Evolutionary conservation across 2,113 vertebrate species (phyloP), one percentile per base, ranked within the genome.

Genomic region (Oncorhynchus nerka): DNA sequence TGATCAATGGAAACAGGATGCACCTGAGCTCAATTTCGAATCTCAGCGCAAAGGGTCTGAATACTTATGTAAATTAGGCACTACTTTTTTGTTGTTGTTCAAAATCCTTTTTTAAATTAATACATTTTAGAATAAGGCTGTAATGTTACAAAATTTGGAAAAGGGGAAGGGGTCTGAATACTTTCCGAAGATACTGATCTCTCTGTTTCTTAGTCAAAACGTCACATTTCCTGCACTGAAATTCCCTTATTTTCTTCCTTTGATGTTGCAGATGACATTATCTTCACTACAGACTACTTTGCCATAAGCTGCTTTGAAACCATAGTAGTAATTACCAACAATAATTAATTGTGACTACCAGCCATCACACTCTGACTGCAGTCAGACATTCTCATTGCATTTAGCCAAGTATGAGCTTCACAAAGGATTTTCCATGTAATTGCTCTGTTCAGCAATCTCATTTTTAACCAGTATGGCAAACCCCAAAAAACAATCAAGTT

Each of bases 391-490:
- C 34, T 51, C 65, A 11, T 13, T 12, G 4, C 16, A 45, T 45
- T 45, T 11, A 45, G 9, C 39, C 39, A 9, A 11, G 2, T 45
- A 45, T 45, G 2, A 45, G 39, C 39, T 32, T 9, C 30, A 30
- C 5, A 8, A 68, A 30, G 2, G 3, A 34, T 16, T 8, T 16
- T 34, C 32, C 78, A 70, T 83, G 81, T 88, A 86, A 85, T 88
- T 81, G 78, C 39, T 45, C 39, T 3, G 9, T 45, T 45, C 83
- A 86, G 87, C 70, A 71, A 82, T 75, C 84, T 85, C 86, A 89
- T 91, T 88, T 45, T 81, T 85, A 90, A 89, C 85, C 19, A 34
- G 81, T 83, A 87, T 82, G 78, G 84, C 86, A 84, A 79, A 81
- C 78, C 79, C 89, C 87, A 81, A 80, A 83, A 88, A 45, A 89